Evolutionary conservation across 2,888 invertebrate genomes (phyloP).

Genomic region (Agonum fuliginosum): DNA sequence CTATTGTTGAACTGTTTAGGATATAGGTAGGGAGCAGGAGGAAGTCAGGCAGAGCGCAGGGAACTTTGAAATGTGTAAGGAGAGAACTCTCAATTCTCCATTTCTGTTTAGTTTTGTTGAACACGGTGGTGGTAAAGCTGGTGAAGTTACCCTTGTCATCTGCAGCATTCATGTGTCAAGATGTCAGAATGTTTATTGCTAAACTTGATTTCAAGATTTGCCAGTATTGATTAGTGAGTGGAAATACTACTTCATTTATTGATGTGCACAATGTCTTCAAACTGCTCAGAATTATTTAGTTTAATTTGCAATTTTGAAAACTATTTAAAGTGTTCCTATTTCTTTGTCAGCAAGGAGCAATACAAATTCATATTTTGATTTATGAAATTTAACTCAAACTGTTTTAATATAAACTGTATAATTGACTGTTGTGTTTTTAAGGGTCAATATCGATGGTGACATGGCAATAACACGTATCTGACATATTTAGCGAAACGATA

Average conservation of each 20-base stretch:
- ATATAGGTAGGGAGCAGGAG: background rate
- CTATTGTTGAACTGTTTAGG: constrained; percentile 28
- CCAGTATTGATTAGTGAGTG: constrained; percentile 10
- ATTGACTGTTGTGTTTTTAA: too few species aligned
- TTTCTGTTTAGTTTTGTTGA: background rate
- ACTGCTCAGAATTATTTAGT: too few species aligned
- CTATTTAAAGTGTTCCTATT: too few species aligned
- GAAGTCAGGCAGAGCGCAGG: background rate
- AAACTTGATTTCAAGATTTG: constrained; percentile 13
- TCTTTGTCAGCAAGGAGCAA: background rate
- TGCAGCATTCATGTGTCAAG: constrained; percentile 22
- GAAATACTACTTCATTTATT: background rate
- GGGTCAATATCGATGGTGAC: too few species aligned
- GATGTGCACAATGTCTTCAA: background rate
- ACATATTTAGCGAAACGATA: too few species aligned
- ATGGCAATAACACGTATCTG: too few species aligned
- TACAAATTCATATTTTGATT: too few species aligned
- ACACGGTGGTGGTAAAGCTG: background rate
- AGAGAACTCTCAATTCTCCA: background rate
- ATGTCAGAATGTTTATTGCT: constrained; percentile 17
- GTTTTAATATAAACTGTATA: too few species aligned
- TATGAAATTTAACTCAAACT: too few species aligned
- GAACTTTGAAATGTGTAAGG: constrained; percentile 9
- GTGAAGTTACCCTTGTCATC: constrained; percentile 36
- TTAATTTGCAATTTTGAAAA: too few species aligned